phyloP scores from a whole-genome alignment of 2,113 vertebrate species.

The Reinhardtius hippoglossoides region DNA sequence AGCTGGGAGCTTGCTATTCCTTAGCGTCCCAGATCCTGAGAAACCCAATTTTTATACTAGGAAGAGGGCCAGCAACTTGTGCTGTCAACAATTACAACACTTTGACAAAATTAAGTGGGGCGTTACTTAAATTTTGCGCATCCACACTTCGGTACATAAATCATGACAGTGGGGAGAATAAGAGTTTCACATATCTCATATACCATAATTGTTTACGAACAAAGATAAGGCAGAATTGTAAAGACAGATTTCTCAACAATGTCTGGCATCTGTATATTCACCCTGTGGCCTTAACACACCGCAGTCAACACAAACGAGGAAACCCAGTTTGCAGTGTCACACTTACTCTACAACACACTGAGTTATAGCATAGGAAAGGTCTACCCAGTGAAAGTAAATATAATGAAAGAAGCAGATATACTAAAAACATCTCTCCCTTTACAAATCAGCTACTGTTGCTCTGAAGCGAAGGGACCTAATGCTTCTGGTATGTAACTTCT shows the following conservation, averaged over 20 bases:
- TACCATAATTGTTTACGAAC: not conserved
- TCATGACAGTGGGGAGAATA: not conserved
- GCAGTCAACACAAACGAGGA: constrained; percentile 3
- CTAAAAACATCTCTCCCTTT: not conserved
- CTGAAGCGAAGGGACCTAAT: no score
- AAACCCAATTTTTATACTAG: constrained; percentile 68
- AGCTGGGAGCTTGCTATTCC: constrained; percentile 63
- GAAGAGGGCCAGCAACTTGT: constrained; percentile 57
- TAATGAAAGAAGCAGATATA: not conserved
- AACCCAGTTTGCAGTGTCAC: constrained; percentile 10
- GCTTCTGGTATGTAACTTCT: not conserved
- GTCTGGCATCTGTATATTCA: not conserved
- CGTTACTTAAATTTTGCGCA: not conserved
- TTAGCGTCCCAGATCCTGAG: constrained; percentile 71
- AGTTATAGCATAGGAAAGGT: not conserved
- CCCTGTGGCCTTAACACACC: not conserved
- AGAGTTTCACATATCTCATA: not conserved
- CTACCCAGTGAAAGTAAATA: not conserved
- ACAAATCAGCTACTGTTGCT: no score
- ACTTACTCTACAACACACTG: not conserved
- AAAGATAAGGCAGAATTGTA: not conserved
- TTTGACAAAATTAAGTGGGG: not conserved
- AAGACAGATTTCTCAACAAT: not conserved
- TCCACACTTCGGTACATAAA: not conserved
- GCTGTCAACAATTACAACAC: constrained; percentile 58